Base-by-base conservation (phyloP, 2,888 invertebrate species). In the Hirtodrosophila alboralis region DNA sequence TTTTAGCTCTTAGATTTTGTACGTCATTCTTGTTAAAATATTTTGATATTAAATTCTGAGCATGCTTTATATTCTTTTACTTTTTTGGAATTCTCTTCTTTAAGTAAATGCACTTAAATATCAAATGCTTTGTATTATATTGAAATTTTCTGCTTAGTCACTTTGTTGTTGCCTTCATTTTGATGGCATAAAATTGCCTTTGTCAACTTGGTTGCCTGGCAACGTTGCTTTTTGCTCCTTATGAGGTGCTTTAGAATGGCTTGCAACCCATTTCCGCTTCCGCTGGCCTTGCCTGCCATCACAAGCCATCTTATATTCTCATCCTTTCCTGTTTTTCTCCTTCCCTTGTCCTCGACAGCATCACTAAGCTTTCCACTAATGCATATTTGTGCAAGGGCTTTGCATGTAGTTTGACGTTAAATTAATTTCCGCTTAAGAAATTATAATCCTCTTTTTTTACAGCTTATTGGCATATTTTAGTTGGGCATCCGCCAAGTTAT, bases 371-470 rank as follows among this genome's bases (percentile, higher is more conserved):
- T 26, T 26, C 47, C 14, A 38, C 79, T 83, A 85, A 85, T 79
- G 85, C 85, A 85, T 83, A 78, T 78, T 79, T 79, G 79, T 72
- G 75, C 67, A 60, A 65, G 51, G 52, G 58, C 75, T 78, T 78
- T 71, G 54, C 72, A 45, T 83, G 72, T 56, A 23, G 75, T 62
- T 5, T 72, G 84, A 83, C 85, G 76, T 75, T 85, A 80, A 85
- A 80, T 85, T 78, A 80, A 80, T 80, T 85, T 85, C 75, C 79
- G 66, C 61, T 47, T 53, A 68, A 75, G 69, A 75, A 84, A 75
- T 83, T 83, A 66, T 85, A 65, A 74, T 71, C 62, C 38, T 37
- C 44, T 23, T 49, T 51, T 44, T 52, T 28, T 27, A 12, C 54
- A 59, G 72, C 54, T 84, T 84, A 76, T 73, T 84, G 77, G 66